These are phyloP conservation scores for Panurus biarmicus DNA, from an alignment of 2,113 vertebrate species.

Conservation along the genomic window DNA sequence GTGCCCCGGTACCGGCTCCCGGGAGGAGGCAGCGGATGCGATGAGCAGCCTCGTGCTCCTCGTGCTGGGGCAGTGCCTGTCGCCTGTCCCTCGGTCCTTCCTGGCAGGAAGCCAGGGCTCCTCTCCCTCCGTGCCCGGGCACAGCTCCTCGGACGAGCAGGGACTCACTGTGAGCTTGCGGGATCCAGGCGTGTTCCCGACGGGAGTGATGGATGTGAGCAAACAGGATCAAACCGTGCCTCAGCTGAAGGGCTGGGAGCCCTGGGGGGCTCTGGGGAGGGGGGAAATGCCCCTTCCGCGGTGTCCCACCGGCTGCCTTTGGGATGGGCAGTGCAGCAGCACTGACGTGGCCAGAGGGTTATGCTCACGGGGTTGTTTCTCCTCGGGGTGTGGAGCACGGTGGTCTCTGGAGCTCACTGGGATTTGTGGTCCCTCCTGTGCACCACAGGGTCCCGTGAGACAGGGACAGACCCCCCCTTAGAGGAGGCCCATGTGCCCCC, in stretches of 20 bases:
- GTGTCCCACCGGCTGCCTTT: background rate
- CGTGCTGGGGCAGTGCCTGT: background rate
- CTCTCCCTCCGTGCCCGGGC: background rate
- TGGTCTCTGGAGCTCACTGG: background rate
- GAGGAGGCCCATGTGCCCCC: accelerated
- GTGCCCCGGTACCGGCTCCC: background rate
- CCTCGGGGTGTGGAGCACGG: accelerated
- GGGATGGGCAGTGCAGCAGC: background rate
- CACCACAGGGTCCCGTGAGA: background rate
- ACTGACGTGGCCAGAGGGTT: accelerated
- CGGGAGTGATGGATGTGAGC: accelerated
- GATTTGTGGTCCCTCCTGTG: background rate
- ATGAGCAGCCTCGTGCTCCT: background rate
- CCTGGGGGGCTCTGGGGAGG: background rate
- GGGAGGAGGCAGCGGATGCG: background rate
- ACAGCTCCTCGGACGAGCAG: background rate
- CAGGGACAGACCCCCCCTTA: background rate
- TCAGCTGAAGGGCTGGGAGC: background rate
- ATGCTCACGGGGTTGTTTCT: background rate
- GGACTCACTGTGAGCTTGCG: background rate
- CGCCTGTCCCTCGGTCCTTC: background rate
- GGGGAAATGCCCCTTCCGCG: accelerated
- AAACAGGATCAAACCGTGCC: background rate
- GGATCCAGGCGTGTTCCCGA: background rate
- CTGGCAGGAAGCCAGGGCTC: background rate